Conservation (phyloP, 92 coral and sea anemone species). For the Phenganax subtilis region DNA sequence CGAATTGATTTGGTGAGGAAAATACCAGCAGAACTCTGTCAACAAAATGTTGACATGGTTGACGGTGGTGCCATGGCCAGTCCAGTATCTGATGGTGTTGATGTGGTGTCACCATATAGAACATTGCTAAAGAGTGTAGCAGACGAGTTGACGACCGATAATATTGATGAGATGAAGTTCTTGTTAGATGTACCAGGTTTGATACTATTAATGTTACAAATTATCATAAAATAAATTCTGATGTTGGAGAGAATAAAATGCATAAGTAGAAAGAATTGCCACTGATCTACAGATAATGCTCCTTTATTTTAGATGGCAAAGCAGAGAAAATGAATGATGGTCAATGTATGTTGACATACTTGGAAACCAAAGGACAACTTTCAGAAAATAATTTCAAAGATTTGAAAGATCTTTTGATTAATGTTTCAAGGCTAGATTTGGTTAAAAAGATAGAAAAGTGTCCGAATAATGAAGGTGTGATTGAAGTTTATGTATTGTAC, state of each 20-base stretch:
- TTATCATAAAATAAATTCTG: neutral
- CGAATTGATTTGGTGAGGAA: slow-evolving; percentile 25
- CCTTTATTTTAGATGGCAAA: slow-evolving; percentile 22
- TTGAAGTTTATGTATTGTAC: too few relatives aligned
- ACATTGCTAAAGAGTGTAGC: slow-evolving; percentile 58
- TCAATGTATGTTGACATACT: slow-evolving; percentile 52
- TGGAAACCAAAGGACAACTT: slow-evolving; percentile 51
- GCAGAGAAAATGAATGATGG: slow-evolving; percentile 55
- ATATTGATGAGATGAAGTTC: slow-evolving; percentile 68
- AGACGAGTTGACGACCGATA: slow-evolving; percentile 65
- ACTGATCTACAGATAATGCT: neutral
- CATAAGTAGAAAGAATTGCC: neutral
- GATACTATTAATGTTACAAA: neutral
- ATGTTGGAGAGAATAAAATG: neutral
- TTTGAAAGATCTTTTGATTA: slow-evolving; percentile 50
- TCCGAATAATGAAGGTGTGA: slow-evolving; percentile 29
- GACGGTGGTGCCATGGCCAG: neutral
- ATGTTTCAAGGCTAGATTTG: slow-evolving; percentile 69
- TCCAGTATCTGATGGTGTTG: neutral
- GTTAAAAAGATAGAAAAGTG: slow-evolving; percentile 58
- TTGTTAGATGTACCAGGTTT: slow-evolving; percentile 74
- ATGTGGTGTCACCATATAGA: slow-evolving; percentile 25
- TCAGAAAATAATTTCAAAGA: slow-evolving; percentile 45
- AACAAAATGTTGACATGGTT: neutral
- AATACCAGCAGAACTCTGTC: slow-evolving; percentile 20